Base-by-base conservation (phyloP, 2,797 vertebrate genomes). In the Coreius guichenoti region DNA sequence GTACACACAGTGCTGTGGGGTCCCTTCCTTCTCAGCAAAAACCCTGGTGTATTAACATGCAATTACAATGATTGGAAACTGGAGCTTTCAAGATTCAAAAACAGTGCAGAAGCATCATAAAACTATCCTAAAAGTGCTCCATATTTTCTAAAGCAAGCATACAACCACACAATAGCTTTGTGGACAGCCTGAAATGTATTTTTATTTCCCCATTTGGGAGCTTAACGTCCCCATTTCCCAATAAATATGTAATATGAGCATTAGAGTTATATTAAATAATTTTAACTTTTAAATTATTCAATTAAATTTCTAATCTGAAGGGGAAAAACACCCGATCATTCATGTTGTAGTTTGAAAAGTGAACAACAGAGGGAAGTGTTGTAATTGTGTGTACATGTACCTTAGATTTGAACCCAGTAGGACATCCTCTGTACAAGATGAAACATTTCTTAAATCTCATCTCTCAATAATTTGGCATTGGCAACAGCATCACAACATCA, bases 1-100 rank as follows among this genome's bases (percentile, higher is more conserved):
- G 90, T 69, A 0, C 58, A 72, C 91, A 93, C 93, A 91, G 90
- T 91, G 90, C 69, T 68, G 31, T 58, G 86, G 13, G 73, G n/a
- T 63, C 63, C 14, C 65, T 0, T 39, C 65, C 83, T 29, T 82
- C 89, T 86, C 63, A 19, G 90, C 90, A 91, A 89, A 90, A 91
- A 91, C 87, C 51, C 56, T 61, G 56, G 8, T 69, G 56, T 0
- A 61, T 49, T 29, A 65, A 31, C 17, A 33, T 33, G 31, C 29
- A 33, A 12, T 33, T 8, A 75, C 47, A 75, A 75, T 54, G 29
- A 75, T 17, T 1, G 4, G 45, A 51, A 74, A 49, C 61, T 0
- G 14, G 61, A 29, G 61, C 61, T 65, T 29, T 63, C n/a, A 29
- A 6, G 58, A 26, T 26, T 63, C 5, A 63, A 29, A 63, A 63